phyloP scores from a whole-genome alignment of 30 jellyfish, hydroid and myxozoan species.

The Aurelia sp. region DNA sequence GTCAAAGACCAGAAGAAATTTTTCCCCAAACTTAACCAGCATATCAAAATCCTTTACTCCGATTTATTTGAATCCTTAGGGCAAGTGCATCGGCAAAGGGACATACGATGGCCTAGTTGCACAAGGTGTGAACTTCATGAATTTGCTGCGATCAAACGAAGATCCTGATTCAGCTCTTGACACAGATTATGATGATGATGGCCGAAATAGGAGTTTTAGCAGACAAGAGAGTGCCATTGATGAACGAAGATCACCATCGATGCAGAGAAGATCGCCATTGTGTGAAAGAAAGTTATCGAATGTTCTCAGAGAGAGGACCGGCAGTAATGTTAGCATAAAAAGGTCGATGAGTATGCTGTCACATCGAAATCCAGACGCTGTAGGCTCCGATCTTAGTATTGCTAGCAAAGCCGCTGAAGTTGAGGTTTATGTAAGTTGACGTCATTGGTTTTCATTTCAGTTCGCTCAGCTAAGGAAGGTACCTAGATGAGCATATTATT shows the following conservation, averaged over 20 bases:
- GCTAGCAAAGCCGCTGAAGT: constrained; percentile 62
- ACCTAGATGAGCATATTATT: too few relatives aligned
- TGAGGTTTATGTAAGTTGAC: constrained; percentile 62
- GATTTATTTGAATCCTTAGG: constrained; percentile 35
- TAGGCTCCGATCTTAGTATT: constrained; percentile 66
- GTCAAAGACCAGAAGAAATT: too few relatives aligned
- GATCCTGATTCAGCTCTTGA: constrained; percentile 53
- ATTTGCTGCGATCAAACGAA: constrained; percentile 45
- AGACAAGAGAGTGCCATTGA: constrained; percentile 46
- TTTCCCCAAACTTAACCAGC: too few relatives aligned
- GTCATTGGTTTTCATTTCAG: neutral
- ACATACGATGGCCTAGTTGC: constrained; percentile 59
- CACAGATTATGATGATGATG: constrained; percentile 60
- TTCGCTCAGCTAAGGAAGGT: neutral
- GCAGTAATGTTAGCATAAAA: constrained; percentile 2
- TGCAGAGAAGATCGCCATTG: constrained; percentile 9
- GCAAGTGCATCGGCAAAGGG: constrained; percentile 79
- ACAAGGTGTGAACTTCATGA: constrained; percentile 75
- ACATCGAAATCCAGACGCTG: constrained; percentile 25
- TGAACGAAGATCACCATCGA: neutral
- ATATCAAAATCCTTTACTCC: too few relatives aligned
- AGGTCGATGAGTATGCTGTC: constrained; percentile 37
- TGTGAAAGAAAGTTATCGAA: neutral
- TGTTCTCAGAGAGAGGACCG: neutral
- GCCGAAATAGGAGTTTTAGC: constrained; percentile 42